These are phyloP conservation scores for Temnothorax longispinosus DNA, from an alignment of 1,140 invertebrate genomes.

Conservation along the genomic window DNA sequence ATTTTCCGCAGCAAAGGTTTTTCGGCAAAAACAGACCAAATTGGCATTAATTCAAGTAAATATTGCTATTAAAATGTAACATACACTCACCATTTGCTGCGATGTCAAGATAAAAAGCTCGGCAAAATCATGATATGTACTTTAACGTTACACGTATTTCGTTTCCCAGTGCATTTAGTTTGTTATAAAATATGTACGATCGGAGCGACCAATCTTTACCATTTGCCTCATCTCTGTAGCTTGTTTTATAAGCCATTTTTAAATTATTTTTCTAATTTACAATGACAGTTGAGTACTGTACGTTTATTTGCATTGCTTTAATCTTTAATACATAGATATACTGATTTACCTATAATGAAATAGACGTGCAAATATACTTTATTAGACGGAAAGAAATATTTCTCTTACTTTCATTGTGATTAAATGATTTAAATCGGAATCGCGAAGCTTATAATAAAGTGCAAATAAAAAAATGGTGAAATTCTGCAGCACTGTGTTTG, in stretches of 20 bases:
- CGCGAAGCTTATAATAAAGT: neutral
- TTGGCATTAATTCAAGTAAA: slow-evolving; percentile 15
- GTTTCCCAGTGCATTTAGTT: neutral
- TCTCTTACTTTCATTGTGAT: neutral
- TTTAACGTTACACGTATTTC: neutral
- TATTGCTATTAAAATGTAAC: slow-evolving; percentile 27
- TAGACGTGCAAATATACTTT: neutral
- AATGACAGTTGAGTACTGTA: neutral
- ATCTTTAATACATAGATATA: neutral
- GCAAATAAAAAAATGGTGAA: neutral
- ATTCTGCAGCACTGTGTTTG: neutral
- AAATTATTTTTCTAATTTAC: neutral
- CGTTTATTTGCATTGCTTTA: neutral
- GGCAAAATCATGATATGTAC: neutral
- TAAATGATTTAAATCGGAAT: neutral
- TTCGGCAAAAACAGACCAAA: neutral
- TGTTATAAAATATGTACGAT: neutral
- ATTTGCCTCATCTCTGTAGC: neutral
- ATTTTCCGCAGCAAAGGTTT: neutral
- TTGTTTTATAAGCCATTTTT: neutral
- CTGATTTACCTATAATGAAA: neutral
- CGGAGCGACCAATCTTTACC: neutral
- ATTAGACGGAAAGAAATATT: neutral
- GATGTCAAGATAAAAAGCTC: slow-evolving; percentile 14
- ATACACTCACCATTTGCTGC: neutral